Evolutionary conservation across 2,797 vertebrate genomes (phyloP).

Genomic region (Gallinago solitaria): DNA sequence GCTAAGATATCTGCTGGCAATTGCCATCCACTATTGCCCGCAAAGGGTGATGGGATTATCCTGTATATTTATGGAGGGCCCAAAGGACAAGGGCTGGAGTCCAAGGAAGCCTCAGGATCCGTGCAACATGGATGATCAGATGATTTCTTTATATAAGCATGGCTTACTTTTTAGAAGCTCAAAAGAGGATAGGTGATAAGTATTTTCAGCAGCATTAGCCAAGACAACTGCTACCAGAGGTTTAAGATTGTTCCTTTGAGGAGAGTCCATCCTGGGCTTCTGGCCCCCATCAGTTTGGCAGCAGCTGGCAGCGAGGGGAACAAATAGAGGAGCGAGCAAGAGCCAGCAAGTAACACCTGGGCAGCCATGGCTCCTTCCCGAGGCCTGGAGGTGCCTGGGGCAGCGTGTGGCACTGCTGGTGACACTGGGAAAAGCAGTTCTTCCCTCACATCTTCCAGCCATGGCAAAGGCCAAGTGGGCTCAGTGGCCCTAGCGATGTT

Average conservation of each 20-base stretch:
- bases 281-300: not conserved
- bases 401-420: not conserved
- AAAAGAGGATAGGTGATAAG: not conserved
- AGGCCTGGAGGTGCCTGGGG: not conserved
- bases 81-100: not conserved
- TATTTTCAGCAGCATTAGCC: not conserved
- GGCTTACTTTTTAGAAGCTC: not conserved
- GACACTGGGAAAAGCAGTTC: not conserved
- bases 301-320: not conserved
- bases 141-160: not conserved
- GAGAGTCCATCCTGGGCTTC: not conserved
- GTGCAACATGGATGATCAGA: not conserved
- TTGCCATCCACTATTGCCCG: not conserved
- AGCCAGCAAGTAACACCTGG: not conserved
- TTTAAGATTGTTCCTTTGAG: not conserved
- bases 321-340: not conserved
- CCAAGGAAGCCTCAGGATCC: not conserved
- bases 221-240: not conserved
- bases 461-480: not conserved
- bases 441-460: not conserved
- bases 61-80: not conserved
- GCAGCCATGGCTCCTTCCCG: not conserved
- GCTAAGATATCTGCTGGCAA: not conserved
- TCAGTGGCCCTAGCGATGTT: not conserved
- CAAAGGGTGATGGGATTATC: not conserved